Conservation (phyloP, 2,113 vertebrate genomes). For the Trematomus loennbergii region DNA sequence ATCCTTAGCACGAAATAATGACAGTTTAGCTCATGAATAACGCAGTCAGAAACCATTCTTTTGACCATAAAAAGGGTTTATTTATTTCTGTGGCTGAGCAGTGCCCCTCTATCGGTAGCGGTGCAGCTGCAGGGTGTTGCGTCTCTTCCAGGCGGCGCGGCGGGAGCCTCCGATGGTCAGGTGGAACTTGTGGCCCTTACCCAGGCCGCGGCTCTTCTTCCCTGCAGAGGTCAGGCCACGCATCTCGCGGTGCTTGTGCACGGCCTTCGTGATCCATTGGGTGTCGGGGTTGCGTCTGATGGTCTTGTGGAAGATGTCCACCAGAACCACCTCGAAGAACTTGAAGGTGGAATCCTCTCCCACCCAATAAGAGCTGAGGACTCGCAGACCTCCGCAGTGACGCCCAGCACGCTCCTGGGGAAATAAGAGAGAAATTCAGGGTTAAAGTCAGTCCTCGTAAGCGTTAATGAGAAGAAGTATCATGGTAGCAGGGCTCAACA, state of each 20-base stretch:
- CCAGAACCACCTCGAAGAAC: constrained; percentile 95
- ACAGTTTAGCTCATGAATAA: background rate
- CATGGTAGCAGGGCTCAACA: no score
- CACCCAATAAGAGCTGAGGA: constrained; percentile 96
- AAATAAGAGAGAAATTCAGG: background rate
- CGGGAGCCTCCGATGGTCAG: constrained; percentile 97
- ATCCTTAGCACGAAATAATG: no score
- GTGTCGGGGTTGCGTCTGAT: constrained; percentile 95
- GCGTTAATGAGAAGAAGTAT: no score
- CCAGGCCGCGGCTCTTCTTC: constrained; percentile 95
- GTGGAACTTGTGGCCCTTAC: constrained; percentile 98
- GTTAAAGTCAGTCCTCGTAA: no score
- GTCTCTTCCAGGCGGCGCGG: constrained; percentile 92
- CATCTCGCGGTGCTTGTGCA: constrained; percentile 99
- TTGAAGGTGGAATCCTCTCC: constrained; percentile 98
- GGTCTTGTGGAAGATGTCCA: constrained; percentile 96
- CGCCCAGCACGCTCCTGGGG: constrained; percentile 95
- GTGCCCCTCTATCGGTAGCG: constrained; percentile 88
- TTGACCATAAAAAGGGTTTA: constrained; percentile 75
- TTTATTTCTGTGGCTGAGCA: constrained; percentile 90
- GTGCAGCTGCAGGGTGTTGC: constrained; percentile 97
- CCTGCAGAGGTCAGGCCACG: constrained; percentile 96
- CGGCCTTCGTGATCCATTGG: constrained; percentile 96
- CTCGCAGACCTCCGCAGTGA: constrained; percentile 95
- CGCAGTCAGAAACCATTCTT: background rate